phyloP scores from a whole-genome alignment of 2,797 vertebrate species.

The Phyllotis vaccarum region DNA sequence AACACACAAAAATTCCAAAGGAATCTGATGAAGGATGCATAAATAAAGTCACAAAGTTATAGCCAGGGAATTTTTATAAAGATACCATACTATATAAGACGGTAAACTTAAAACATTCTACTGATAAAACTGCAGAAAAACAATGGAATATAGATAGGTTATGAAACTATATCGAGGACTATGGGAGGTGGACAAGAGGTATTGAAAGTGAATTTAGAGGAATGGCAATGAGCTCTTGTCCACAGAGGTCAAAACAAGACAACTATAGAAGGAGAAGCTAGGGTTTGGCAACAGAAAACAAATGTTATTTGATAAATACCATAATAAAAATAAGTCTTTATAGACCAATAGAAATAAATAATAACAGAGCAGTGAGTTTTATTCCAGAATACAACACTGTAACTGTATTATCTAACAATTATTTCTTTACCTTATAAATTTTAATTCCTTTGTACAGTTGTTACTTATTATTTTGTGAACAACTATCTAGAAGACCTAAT shows the following conservation, averaged over 20 bases:
- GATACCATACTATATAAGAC: background rate
- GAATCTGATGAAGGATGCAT: background rate
- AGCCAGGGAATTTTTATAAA: background rate
- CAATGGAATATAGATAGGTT: background rate
- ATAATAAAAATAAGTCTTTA: background rate
- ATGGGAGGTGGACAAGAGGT: background rate
- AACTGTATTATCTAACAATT: background rate
- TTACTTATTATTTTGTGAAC: background rate
- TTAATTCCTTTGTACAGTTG: background rate
- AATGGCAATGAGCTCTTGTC: background rate
- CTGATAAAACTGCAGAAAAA: background rate
- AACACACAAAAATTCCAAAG: background rate
- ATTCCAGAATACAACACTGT: background rate
- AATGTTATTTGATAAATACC: background rate
- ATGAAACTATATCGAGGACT: background rate
- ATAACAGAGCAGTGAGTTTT: background rate
- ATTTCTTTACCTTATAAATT: background rate
- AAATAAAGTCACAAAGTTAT: background rate
- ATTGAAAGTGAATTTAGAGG: background rate
- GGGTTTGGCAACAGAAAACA: background rate
- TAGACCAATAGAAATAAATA: background rate
- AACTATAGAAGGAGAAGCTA: rapidly evolving
- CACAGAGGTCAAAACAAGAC: background rate
- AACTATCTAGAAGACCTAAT: background rate
- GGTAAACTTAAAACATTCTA: background rate